These are phyloP conservation scores for Heliconius ethilla DNA, from an alignment of 2,888 invertebrate genomes.

Conservation along the genomic window DNA sequence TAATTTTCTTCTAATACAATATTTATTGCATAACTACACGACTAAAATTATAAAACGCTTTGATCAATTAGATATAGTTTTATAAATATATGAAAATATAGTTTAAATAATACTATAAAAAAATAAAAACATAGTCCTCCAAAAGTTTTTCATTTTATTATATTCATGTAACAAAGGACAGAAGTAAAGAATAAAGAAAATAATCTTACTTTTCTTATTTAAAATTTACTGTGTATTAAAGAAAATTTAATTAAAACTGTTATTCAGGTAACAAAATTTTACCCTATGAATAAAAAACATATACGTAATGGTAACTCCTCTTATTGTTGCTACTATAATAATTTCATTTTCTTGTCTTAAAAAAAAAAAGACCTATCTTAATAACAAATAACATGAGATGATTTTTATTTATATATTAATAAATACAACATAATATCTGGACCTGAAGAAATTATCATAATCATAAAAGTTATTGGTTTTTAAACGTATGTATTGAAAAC, in stretches of 20 bases:
- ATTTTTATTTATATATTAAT: too few species aligned
- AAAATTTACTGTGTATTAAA: neutral
- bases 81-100: too few species aligned
- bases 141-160: neutral
- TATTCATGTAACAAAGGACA: neutral
- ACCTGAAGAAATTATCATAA: neutral
- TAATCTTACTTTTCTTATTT: neutral
- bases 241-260: neutral
- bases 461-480: neutral
- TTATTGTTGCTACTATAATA: neutral
- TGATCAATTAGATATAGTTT: neutral
- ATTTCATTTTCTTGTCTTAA: neutral
- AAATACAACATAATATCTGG: too few species aligned
- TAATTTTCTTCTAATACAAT: neutral
- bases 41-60: neutral
- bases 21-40: neutral
- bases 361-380: neutral
- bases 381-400: neutral
- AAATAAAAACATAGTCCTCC: too few species aligned
- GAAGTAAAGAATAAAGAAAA: neutral
- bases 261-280: neutral
- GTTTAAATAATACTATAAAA: too few species aligned
- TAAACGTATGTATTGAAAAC: neutral
- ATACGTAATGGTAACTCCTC: neutral
- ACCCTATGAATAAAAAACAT: neutral